Evolutionary conservation across 23 tunicate species (phyloP).

Genomic region (Styela clava): DNA sequence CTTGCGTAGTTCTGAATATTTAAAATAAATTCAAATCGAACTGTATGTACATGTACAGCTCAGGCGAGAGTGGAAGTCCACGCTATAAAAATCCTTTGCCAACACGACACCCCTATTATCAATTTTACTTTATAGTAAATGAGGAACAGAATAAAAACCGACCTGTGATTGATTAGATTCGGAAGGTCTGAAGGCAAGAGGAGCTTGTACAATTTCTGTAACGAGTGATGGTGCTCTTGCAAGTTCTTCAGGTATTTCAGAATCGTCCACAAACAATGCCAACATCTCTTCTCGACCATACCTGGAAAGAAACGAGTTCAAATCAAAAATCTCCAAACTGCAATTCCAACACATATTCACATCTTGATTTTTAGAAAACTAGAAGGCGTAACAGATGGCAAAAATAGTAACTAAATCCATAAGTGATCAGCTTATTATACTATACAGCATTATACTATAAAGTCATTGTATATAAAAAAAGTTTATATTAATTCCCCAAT

Average conservation of each 20-base stretch:
- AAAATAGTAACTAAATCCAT: neutral
- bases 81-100: neutral
- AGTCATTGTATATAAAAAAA: too few relatives aligned
- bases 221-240: slow-evolving; percentile 59
- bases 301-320: slow-evolving; percentile 20
- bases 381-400: neutral
- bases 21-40: too few relatives aligned
- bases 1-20: too few relatives aligned
- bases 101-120: neutral
- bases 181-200: slow-evolving; percentile 58
- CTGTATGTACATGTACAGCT: neutral
- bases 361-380: neutral
- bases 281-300: slow-evolving; percentile 94
- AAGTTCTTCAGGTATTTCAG: slow-evolving; percentile 60
- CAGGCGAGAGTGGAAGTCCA: neutral
- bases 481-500: too few relatives aligned
- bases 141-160: too few relatives aligned
- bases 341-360: too few relatives aligned
- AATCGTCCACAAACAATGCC: slow-evolving; percentile 49
- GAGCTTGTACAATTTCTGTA: slow-evolving; percentile 42
- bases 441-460: too few relatives aligned
- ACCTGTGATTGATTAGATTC: slow-evolving; percentile 21
- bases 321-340: too few relatives aligned
- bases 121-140: too few relatives aligned
- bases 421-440: too few relatives aligned